These are phyloP conservation scores for Poecilia velifera DNA, from an alignment of 2,797 vertebrate species.

Conservation along the genomic window DNA sequence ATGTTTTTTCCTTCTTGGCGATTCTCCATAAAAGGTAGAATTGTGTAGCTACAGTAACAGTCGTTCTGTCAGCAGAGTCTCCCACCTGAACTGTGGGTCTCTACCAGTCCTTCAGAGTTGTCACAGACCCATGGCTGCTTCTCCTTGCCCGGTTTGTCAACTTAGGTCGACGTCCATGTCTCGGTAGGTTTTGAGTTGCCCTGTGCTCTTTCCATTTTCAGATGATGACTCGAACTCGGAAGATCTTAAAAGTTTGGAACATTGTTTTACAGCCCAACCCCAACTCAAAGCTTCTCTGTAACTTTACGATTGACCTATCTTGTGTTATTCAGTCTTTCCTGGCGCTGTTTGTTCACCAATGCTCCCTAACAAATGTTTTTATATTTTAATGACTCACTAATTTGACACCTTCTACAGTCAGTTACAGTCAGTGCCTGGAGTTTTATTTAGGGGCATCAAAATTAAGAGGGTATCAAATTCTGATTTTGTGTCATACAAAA, in stretches of 20 bases:
- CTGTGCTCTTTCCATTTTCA: background rate
- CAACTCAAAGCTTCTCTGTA: background rate
- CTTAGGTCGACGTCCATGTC: background rate
- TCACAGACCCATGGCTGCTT: background rate
- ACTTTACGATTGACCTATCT: background rate
- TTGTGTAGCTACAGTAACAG: background rate
- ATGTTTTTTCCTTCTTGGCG: background rate
- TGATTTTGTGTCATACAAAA: background rate
- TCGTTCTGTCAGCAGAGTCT: background rate
- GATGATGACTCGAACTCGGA: background rate
- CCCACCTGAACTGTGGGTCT: background rate
- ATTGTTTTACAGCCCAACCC: background rate
- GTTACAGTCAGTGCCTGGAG: background rate
- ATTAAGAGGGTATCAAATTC: background rate
- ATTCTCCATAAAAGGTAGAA: background rate
- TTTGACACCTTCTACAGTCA: background rate
- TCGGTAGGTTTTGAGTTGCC: background rate
- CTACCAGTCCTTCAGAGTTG: background rate
- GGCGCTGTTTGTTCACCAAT: background rate
- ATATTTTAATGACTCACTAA: background rate
- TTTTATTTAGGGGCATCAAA: background rate
- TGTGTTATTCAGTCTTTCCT: background rate
- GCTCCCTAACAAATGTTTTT: background rate
- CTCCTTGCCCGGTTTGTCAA: background rate
- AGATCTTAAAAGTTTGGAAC: background rate